Conservation (phyloP, 2,797 vertebrate genomes). For the Austrolebias charrua region DNA sequence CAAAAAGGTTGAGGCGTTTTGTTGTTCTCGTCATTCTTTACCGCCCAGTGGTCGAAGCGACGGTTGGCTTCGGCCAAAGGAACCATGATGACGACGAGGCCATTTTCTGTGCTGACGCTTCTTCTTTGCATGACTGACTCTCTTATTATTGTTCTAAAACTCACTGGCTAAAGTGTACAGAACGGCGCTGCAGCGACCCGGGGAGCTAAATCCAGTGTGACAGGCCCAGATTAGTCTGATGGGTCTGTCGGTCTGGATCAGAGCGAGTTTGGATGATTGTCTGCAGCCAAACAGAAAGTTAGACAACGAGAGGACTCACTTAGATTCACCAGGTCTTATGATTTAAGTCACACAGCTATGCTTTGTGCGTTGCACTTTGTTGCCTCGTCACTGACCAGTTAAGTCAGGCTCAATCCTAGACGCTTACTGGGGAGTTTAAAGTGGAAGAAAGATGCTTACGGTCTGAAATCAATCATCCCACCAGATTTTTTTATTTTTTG, state of each 20-base stretch:
- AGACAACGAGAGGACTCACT: conserved; percentile 19
- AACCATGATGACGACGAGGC: conserved; percentile 25
- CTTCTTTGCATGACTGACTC: conserved; percentile 6
- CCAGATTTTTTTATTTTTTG: neutral
- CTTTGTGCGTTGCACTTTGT: neutral
- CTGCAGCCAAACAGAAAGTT: conserved; percentile 15
- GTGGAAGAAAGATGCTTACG: conserved; percentile 13
- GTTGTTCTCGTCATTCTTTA: neutral
- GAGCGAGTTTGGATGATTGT: conserved; percentile 24
- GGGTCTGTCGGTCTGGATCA: conserved; percentile 67
- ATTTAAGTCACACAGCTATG: conserved; percentile 5
- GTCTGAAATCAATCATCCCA: conserved; percentile 15
- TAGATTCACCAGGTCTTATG: conserved; percentile 14
- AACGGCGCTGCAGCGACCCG: conserved; percentile 31
- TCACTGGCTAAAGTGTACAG: conserved; percentile 19
- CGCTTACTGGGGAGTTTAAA: conserved; percentile 14
- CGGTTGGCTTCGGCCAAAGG: conserved; percentile 2
- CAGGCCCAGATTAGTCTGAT: conserved; percentile 71
- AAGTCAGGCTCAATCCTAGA: conserved; percentile 13
- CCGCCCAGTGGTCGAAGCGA: neutral
- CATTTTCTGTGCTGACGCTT: neutral
- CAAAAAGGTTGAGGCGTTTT: conserved; percentile 5
- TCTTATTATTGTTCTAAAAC: conserved; percentile 23
- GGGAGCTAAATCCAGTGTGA: conserved; percentile 69
- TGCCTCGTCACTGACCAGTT: conserved; percentile 19